Percentiles rank a stretch among this genome's conserved stretches.
phyloP scores from a whole-genome alignment of 2,797 vertebrate genomes.

The Chlorospingus semifuscus region DNA sequence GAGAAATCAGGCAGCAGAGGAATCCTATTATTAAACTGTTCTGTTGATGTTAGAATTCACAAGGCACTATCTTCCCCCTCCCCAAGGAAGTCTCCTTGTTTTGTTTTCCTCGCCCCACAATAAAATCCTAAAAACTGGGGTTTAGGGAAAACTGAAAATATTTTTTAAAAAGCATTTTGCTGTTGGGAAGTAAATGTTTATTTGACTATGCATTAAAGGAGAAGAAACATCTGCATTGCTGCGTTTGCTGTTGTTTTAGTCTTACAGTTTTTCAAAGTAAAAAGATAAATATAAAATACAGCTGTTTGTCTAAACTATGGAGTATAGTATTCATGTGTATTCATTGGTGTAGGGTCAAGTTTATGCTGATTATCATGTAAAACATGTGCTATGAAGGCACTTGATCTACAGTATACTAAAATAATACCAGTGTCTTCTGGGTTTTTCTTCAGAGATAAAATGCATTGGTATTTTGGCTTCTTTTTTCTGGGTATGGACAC shows the following conservation, averaged over 20 bases:
- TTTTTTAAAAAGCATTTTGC: background rate
- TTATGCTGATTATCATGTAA: background rate
- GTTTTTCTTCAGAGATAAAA: background rate
- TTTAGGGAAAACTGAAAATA: background rate
- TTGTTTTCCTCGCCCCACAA: background rate
- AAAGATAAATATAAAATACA: background rate
- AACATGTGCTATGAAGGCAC: background rate
- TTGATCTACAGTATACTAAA: background rate
- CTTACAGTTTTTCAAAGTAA: background rate
- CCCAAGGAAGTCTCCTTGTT: background rate
- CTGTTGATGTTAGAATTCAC: background rate
- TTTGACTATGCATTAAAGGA: background rate
- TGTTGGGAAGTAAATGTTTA: background rate
- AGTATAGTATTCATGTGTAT: background rate
- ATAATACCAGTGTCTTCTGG: background rate
- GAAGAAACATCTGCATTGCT: background rate
- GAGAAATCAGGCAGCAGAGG: background rate
- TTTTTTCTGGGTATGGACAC: background rate
- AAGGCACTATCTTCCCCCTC: background rate
- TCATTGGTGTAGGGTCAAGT: background rate
- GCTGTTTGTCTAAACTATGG: background rate
- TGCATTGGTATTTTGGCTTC: background rate
- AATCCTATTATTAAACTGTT: background rate
- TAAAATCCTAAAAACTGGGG: background rate
- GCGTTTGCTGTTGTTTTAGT: background rate